phyloP scores from a whole-genome alignment of 2,113 vertebrate genomes.

The Hippolais icterina region DNA sequence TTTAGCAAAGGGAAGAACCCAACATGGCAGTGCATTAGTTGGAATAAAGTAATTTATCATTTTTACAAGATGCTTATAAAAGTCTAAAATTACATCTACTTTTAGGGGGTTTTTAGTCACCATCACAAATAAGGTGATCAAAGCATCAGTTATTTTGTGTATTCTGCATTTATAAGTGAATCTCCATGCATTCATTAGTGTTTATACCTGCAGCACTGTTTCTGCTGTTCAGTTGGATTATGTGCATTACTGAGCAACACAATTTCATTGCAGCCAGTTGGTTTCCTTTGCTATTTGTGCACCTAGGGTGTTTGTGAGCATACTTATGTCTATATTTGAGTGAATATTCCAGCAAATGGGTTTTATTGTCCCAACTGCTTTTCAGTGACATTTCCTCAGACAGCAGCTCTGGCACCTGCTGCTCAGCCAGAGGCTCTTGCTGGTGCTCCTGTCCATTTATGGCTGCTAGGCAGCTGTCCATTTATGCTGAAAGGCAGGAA shows the following conservation, averaged over 20 bases:
- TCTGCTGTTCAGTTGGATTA: neutral
- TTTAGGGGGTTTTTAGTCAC: neutral
- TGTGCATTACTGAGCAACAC: neutral
- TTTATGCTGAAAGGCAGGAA: neutral
- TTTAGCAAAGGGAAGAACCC: neutral
- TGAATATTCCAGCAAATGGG: neutral
- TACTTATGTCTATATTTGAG: neutral
- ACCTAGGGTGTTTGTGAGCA: neutral
- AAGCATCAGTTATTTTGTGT: neutral
- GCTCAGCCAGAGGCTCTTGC: neutral
- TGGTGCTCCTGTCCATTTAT: neutral
- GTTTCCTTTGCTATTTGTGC: neutral
- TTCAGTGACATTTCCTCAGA: neutral
- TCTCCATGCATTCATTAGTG: neutral
- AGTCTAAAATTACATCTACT: neutral
- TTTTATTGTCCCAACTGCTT: rapidly evolving
- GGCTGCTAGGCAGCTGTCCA: rapidly evolving
- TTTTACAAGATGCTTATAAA: neutral
- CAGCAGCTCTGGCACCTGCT: neutral
- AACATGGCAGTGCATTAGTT: rapidly evolving
- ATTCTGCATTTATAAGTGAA: neutral
- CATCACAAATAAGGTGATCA: neutral
- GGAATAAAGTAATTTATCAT: neutral
- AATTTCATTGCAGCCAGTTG: neutral
- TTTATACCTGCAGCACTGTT: neutral